phyloP scores from a whole-genome alignment of 2,113 vertebrate species.

The Corapipo altera region DNA sequence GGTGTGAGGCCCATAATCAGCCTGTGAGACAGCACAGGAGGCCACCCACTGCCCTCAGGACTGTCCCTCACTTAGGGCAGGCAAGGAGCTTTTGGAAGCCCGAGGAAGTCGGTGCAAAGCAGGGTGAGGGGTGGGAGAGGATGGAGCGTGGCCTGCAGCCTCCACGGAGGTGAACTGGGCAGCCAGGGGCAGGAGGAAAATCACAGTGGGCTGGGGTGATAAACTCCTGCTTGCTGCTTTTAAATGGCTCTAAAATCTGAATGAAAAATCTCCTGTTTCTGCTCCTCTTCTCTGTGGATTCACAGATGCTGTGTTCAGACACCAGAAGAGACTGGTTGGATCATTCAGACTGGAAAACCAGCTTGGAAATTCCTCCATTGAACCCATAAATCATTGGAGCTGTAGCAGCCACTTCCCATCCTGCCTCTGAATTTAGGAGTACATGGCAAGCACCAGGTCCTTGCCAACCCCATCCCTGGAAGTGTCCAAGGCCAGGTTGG shows the following conservation, averaged over 20 bases:
- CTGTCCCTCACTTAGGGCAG: background rate
- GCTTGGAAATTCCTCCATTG: accelerated
- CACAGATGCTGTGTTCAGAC: background rate
- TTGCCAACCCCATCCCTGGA: background rate
- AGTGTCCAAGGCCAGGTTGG: background rate
- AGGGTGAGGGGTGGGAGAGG: background rate
- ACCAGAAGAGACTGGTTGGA: background rate
- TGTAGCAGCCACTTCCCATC: background rate
- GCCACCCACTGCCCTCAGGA: slow-evolving; percentile 23
- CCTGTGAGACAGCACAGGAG: background rate
- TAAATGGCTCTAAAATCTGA: background rate
- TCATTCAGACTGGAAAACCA: background rate
- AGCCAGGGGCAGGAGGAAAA: background rate
- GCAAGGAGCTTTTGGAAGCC: background rate
- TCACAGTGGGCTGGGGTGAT: background rate
- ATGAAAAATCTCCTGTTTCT: background rate
- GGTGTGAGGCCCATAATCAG: slow-evolving; percentile 58
- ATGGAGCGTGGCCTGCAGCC: accelerated
- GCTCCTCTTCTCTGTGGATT: background rate
- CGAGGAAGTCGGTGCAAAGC: background rate
- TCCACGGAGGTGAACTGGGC: accelerated
- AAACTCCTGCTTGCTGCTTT: background rate
- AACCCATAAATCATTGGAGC: background rate
- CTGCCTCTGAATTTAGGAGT: background rate
- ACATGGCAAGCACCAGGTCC: background rate